Percentiles rank a stretch among this genome's conserved stretches.
Conservation (phyloP, 1,140 invertebrate species). For the Cydia pomonella region DNA sequence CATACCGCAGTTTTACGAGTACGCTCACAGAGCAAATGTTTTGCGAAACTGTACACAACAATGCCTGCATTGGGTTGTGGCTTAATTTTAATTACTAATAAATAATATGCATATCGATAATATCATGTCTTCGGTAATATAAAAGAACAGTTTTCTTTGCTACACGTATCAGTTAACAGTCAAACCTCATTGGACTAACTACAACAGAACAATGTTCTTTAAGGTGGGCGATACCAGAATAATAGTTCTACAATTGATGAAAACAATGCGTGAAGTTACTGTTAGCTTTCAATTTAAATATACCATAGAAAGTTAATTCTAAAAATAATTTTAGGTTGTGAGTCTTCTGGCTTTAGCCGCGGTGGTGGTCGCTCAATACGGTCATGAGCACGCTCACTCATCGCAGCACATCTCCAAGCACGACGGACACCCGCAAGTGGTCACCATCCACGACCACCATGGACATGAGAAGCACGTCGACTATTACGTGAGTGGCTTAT, state of each 20-base stretch:
- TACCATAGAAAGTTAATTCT: not conserved
- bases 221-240: constrained; percentile 33
- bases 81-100: not conserved
- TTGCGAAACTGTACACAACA: constrained; percentile 29
- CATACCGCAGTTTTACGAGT: not conserved
- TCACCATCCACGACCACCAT: constrained; percentile 47
- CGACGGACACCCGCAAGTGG: constrained; percentile 54
- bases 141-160: constrained; percentile 35
- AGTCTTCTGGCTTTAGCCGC: constrained; percentile 8
- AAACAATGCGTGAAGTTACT: not conserved
- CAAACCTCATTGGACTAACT: constrained; percentile 1
- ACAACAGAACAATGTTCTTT: constrained; percentile 37
- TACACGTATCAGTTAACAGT: constrained; percentile 36
- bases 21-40: constrained; percentile 5
- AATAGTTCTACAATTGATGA: not conserved
- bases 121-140: constrained; percentile 37
- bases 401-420: constrained; percentile 55
- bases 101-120: constrained; percentile 35
- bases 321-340: not conserved
- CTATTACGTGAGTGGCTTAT: constrained; percentile 36
- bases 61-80: constrained; percentile 1
- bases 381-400: constrained; percentile 49
- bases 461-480: constrained; percentile 40
- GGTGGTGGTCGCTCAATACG: constrained; percentile 42
- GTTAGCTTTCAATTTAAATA: not conserved